Conservation (phyloP, 2,888 invertebrate genomes). For the Eristalis tenax region DNA sequence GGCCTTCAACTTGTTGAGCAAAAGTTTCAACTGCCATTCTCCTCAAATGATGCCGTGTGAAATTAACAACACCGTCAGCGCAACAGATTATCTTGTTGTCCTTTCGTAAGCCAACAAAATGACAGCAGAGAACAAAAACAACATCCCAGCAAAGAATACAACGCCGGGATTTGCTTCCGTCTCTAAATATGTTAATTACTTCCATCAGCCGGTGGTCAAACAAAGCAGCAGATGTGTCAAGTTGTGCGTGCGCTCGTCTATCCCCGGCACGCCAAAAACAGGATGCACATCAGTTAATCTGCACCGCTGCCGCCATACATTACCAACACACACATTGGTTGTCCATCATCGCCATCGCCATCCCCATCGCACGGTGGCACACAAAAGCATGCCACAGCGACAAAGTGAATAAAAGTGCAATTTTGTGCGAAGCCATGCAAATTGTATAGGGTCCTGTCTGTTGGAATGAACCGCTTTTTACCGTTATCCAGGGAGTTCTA, state of each 20-base stretch:
- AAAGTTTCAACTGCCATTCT: not conserved
- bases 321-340: constrained; percentile 52
- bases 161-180: constrained; percentile 22
- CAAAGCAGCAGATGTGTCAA: constrained; percentile 55
- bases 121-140: not conserved
- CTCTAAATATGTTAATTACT: constrained; percentile 68
- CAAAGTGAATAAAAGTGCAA: constrained; percentile 71
- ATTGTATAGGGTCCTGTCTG: constrained; percentile 45
- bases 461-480: constrained; percentile 20
- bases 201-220: constrained; percentile 61
- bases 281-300: constrained; percentile 71
- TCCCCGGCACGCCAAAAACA: constrained; percentile 56
- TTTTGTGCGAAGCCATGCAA: constrained; percentile 68
- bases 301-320: constrained; percentile 27
- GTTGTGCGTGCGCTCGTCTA: constrained; percentile 44
- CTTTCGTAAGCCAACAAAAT: not conserved
- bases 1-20: not conserved
- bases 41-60: constrained; percentile 14
- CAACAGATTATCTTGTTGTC: constrained; percentile 36
- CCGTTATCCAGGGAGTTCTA: not conserved
- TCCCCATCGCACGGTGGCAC: constrained; percentile 31
- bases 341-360: constrained; percentile 61
- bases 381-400: constrained; percentile 64
- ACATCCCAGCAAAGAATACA: not conserved
- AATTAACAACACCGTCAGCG: constrained; percentile 45